Evolutionary conservation across 1,140 invertebrate genomes (phyloP).

Genomic region (Sesamia nonagrioides): DNA sequence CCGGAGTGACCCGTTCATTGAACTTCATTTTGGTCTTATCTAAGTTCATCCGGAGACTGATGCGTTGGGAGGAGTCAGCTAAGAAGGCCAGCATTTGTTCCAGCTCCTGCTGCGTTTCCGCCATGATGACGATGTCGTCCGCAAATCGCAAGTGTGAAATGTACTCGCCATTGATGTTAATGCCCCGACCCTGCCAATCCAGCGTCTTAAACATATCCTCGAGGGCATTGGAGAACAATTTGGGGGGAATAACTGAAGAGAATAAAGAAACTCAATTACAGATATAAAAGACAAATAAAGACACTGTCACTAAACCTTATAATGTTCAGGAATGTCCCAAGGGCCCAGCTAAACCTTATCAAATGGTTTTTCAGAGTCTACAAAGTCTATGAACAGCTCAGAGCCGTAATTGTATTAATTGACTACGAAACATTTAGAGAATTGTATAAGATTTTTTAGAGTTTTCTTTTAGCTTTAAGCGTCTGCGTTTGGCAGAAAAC

Average conservation of each 20-base stretch:
- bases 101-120: no score
- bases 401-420: slow-evolving; percentile 26
- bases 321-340: slow-evolving; percentile 4
- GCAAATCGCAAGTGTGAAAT: no score
- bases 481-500: slow-evolving; percentile 5
- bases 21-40: no score
- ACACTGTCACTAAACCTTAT: not conserved
- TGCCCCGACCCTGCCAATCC: no score
- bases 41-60: no score
- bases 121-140: no score
- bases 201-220: no score
- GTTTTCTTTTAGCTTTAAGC: not conserved
- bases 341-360: slow-evolving; percentile 9
- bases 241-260: not conserved
- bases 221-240: no score
- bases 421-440: not conserved
- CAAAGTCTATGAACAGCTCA: not conserved
- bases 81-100: no score
- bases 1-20: no score
- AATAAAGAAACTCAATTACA: not conserved
- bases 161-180: no score
- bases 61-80: no score
- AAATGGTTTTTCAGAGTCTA: not conserved
- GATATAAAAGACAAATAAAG: not conserved
- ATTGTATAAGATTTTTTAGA: slow-evolving; percentile 18